Base-by-base conservation (phyloP, 2,888 invertebrate species). In the Rutpela maculata region DNA sequence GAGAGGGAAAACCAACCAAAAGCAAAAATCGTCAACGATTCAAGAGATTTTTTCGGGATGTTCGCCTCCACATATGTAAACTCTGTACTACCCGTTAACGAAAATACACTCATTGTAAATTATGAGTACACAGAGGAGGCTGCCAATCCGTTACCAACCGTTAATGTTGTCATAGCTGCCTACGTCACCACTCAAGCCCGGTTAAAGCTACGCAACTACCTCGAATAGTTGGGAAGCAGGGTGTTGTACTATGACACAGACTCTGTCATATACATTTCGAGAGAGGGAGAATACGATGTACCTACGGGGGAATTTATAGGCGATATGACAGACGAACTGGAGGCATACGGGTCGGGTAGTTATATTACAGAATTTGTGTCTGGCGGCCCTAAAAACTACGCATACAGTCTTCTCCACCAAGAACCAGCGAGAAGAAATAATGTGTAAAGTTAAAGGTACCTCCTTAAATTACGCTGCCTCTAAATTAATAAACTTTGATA, bases 241-340 rank as follows among this genome's bases (percentile, higher is more conserved):
- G 85, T 86, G 3, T 65, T 89, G 7, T 89, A 89, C 79, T 87
- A 80, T 50, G 88, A 89, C 66, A 89, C 89, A 0, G 89, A 89
- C 75, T 85, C 84, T 1, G 82, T 88, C 6, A 86, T 89, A 55
- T 89, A 84, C 72, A 17, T 70, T 5, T 50, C 56, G 0, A 73
- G 59, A 75, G 55, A 62, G 10, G 67, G 60, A 3, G 82, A 85
- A 66, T 86, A 79, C 75, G 69, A 12, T 87, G 87, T 85, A 11
- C 79, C 82, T 10, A 76, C 83, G 0, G 89, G 88, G 5, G 82
- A 85, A 35, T 87, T 83, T 79, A 65, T 88, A 1, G 89, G 89
- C 0, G 87, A 89, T 63, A 77, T 89, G 78, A 89, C 88, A 0
- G 84, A 89, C 76, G 89, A 89, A 77, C 67, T 88, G 0, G 77